Percentiles rank a stretch among this genome's conserved stretches.
These are phyloP conservation scores for Platerodrilus igneus DNA, from an alignment of 2,888 invertebrate genomes.

Conservation along the genomic window DNA sequence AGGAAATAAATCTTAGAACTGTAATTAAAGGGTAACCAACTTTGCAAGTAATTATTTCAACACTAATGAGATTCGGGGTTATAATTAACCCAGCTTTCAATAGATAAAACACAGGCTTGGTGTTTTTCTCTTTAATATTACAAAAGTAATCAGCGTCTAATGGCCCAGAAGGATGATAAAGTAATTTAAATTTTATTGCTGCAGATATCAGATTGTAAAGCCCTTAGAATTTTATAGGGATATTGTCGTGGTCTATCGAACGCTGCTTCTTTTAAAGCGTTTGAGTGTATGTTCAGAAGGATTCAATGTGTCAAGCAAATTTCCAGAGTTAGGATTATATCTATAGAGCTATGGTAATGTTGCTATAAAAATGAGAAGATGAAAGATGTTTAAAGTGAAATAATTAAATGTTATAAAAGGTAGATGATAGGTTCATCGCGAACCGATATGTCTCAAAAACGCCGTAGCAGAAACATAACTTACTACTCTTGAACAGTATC, in stretches of 20 bases:
- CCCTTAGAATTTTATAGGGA: conserved; percentile 22
- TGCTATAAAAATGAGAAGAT: no score
- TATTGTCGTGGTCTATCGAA: conserved; percentile 21
- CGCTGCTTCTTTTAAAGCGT: no score
- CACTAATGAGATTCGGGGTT: conserved; percentile 32
- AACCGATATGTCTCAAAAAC: no score
- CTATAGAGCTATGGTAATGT: no score
- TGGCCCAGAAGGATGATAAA: conserved; percentile 41
- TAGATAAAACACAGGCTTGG: conserved; percentile 31
- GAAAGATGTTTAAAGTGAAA: no score
- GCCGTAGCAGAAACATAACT: no score
- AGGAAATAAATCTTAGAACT: conserved; percentile 32
- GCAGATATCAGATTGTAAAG: conserved; percentile 29
- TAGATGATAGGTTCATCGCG: no score
- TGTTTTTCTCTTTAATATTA: conserved; percentile 36
- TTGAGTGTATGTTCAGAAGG: no score
- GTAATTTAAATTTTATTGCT: conserved; percentile 40
- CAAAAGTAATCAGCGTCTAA: conserved; percentile 39
- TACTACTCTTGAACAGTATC: no score
- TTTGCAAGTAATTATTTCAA: conserved; percentile 33
- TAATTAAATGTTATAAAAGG: no score
- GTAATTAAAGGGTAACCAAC: conserved; percentile 35
- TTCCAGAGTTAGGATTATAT: no score
- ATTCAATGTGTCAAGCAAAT: no score
- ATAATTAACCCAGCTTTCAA: conserved; percentile 38